phyloP scores from a whole-genome alignment of 2,888 invertebrate genomes.

The Cecidostiba fungosa region DNA sequence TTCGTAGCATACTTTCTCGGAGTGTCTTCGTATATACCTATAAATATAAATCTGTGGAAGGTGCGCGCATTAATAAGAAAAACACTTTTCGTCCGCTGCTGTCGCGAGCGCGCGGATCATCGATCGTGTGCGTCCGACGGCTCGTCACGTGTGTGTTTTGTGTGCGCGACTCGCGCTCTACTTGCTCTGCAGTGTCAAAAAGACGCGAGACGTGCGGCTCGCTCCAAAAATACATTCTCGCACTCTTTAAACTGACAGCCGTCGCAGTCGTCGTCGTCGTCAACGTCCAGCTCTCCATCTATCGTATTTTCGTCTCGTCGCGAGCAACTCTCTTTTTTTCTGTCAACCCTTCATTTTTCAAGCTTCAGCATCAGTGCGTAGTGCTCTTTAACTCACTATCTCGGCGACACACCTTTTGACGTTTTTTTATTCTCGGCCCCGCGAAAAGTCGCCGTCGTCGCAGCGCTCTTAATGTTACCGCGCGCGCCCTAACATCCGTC shows the following conservation, averaged over 20 bases:
- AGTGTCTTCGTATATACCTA: background rate
- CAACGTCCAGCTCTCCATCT: conserved; percentile 44
- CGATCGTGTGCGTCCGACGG: conserved; percentile 46
- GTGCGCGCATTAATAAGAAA: conserved; percentile 22
- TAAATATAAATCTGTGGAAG: background rate
- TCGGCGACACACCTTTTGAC: conserved; percentile 36
- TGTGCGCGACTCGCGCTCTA: conserved; percentile 49
- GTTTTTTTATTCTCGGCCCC: background rate
- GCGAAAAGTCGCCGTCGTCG: background rate
- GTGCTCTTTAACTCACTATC: background rate
- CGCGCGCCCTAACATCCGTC: background rate
- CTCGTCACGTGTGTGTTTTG: conserved; percentile 23
- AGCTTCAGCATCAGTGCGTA: background rate
- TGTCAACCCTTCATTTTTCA: conserved; percentile 58
- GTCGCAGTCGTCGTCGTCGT: conserved; percentile 43
- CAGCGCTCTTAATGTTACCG: conserved; percentile 4
- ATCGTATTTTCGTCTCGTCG: conserved; percentile 48
- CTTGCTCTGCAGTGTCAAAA: conserved; percentile 59
- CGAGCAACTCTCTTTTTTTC: background rate
- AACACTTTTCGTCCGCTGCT: conserved; percentile 24
- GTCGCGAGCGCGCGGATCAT: conserved; percentile 23
- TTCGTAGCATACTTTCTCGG: background rate
- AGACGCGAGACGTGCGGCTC: conserved; percentile 20
- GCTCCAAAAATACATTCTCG: conserved; percentile 58
- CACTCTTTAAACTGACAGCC: conserved; percentile 59